Percentiles rank a stretch among this genome's conserved stretches.
Evolutionary conservation across 2,797 vertebrate genomes (phyloP).

Genomic region (Taenioides sp.): DNA sequence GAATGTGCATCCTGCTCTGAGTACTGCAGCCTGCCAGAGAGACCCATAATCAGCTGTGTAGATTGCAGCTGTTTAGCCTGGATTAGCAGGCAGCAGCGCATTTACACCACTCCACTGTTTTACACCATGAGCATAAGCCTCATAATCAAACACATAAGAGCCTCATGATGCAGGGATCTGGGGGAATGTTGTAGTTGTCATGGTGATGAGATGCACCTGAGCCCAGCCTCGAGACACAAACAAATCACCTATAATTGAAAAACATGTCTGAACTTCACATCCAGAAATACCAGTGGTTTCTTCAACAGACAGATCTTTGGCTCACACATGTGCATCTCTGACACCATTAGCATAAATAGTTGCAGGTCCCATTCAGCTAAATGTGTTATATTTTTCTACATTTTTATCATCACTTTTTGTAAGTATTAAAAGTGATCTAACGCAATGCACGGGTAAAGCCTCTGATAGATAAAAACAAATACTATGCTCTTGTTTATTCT

Average conservation of each 20-base stretch:
- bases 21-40: background rate
- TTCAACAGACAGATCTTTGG: background rate
- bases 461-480: background rate
- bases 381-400: background rate
- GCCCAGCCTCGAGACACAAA: background rate
- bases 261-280: constrained; percentile 6
- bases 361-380: background rate
- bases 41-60: constrained; percentile 4
- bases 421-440: background rate
- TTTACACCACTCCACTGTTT: constrained; percentile 1
- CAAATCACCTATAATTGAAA: constrained; percentile 7
- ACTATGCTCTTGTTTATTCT: no score
- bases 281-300: background rate
- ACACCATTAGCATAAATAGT: constrained; percentile 8
- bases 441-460: background rate
- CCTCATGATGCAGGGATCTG: constrained; percentile 3
- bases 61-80: constrained; percentile 7
- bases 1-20: constrained; percentile 6
- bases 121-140: background rate
- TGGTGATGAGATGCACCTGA: constrained; percentile 10
- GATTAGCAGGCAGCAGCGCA: background rate
- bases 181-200: constrained; percentile 2
- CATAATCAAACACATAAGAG: constrained; percentile 2
- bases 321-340: background rate
- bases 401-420: background rate